These are phyloP conservation scores for Oscheius myriophilus DNA, from an alignment of 2,888 invertebrate genomes.

Conservation along the genomic window DNA sequence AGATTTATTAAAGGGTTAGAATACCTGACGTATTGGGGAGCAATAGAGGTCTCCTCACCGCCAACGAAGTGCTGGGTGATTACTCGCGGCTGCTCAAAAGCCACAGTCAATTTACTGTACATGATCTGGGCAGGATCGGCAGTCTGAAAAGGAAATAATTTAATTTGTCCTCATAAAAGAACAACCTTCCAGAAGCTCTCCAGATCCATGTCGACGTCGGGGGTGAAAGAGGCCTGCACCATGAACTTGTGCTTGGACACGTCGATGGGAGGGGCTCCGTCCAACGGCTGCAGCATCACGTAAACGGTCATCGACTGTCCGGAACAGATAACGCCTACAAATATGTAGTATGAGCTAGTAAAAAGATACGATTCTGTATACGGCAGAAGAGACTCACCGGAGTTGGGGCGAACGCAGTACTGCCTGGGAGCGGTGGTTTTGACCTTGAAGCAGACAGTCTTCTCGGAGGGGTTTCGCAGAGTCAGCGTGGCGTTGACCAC, in stretches of 20 bases:
- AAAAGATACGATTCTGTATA: too few relatives aligned
- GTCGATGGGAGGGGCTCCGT: constrained; percentile 40
- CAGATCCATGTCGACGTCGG: constrained; percentile 80
- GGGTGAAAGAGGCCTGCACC: constrained; percentile 93
- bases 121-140: constrained; percentile 81
- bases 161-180: background rate
- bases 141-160: constrained; percentile 28
- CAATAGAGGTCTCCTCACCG: constrained; percentile 24
- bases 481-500: constrained; percentile 88
- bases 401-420: constrained; percentile 98
- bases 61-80: background rate
- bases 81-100: constrained; percentile 76
- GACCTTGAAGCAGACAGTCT: constrained; percentile 93
- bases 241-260: constrained; percentile 97
- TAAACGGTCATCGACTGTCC: constrained; percentile 64
- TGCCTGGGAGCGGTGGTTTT: constrained; percentile 99
- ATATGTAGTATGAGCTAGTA: background rate
- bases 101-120: constrained; percentile 94
- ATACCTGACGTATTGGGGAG: constrained; percentile 26
- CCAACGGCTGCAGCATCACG: constrained; percentile 82
- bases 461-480: constrained; percentile 86
- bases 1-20: background rate
- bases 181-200: constrained; percentile 73
- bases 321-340: constrained; percentile 41
- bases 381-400: constrained; percentile 79